A percentile compares a stretch with the other conserved stretches of the same genome.
Conservation (phyloP, 2,113 vertebrate genomes). For the Sterrhoptilus dennistouni region DNA sequence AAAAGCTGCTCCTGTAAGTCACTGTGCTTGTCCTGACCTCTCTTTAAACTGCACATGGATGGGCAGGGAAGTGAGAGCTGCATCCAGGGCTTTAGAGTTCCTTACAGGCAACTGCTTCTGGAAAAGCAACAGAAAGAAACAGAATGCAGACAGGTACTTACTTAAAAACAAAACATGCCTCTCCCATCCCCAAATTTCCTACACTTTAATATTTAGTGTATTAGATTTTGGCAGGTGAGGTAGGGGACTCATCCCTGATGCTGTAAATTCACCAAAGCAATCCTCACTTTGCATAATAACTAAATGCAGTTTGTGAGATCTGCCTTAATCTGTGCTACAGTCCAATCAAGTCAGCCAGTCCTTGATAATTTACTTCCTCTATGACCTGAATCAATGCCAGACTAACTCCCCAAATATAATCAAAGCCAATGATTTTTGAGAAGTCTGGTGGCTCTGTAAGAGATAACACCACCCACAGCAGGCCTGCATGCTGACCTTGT, state of each 20-base stretch:
- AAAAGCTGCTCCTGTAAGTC: neutral
- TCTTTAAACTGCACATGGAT: neutral
- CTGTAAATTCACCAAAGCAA: neutral
- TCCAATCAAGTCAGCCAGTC: neutral
- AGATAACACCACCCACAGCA: neutral
- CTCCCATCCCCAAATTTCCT: fast-evolving
- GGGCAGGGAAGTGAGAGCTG: neutral
- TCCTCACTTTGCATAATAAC: neutral
- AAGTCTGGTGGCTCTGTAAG: neutral
- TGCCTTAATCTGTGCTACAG: neutral
- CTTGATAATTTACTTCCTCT: neutral
- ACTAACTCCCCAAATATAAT: neutral
- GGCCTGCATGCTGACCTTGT: neutral
- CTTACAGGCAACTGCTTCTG: neutral
- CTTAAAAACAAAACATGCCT: neutral
- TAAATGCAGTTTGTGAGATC: neutral
- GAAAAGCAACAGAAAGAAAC: neutral
- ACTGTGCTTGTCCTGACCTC: neutral
- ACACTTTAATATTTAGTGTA: neutral
- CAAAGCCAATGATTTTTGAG: neutral
- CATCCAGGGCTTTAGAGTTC: neutral
- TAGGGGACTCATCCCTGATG: neutral
- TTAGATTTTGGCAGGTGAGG: neutral
- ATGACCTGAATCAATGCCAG: neutral
- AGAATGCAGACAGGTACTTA: neutral